Evolutionary conservation across 2,797 vertebrate genomes (phyloP).

Genomic region (Chelmon rostratus): DNA sequence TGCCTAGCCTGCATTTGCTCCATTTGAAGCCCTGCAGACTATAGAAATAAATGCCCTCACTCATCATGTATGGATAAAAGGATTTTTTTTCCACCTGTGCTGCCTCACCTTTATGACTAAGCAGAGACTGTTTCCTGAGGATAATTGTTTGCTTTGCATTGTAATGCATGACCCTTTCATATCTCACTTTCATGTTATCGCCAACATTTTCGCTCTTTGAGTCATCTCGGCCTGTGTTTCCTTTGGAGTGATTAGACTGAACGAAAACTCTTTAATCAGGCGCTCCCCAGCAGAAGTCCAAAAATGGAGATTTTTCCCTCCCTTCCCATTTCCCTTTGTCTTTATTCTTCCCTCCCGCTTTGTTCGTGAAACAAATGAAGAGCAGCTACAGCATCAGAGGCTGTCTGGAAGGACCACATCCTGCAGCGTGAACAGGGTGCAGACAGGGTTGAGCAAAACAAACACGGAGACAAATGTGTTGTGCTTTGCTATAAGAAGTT

Average conservation of each 20-base stretch:
- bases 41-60: constrained; percentile 30
- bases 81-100: constrained; percentile 21
- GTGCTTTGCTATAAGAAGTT: background rate
- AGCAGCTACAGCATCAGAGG: constrained; percentile 44
- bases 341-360: constrained; percentile 32
- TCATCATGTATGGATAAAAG: constrained; percentile 57
- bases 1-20: background rate
- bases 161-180: constrained; percentile 46
- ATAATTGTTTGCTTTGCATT: constrained; percentile 27
- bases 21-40: constrained; percentile 1
- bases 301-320: constrained; percentile 46
- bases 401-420: constrained; percentile 41
- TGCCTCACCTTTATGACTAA: constrained; percentile 54
- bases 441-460: constrained; percentile 38
- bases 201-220: constrained; percentile 38
- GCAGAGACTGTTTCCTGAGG: constrained; percentile 25
- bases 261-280: constrained; percentile 57
- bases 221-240: constrained; percentile 24
- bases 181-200: constrained; percentile 50
- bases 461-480: background rate
- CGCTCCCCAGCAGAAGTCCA: background rate
- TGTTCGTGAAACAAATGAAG: constrained; percentile 50
- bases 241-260: constrained; percentile 33
- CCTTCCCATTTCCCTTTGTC: constrained; percentile 29
- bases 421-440: constrained; percentile 36